phyloP scores from a whole-genome alignment of 2,888 invertebrate genomes.

The Pandemis heparana region DNA sequence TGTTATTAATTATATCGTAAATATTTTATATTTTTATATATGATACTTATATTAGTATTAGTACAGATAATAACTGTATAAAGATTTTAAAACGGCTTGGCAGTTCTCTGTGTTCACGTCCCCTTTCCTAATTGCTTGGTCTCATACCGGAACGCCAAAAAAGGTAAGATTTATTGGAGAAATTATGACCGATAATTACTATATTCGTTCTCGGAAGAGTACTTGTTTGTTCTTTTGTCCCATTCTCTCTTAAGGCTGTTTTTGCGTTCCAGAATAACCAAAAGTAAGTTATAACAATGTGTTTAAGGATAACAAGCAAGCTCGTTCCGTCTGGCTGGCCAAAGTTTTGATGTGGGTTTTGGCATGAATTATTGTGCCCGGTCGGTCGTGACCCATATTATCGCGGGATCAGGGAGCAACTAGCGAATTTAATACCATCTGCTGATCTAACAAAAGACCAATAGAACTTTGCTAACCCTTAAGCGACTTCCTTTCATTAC shows the following conservation, averaged over 20 bases:
- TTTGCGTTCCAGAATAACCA: slow-evolving; percentile 22
- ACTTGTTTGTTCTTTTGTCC: slow-evolving; percentile 29
- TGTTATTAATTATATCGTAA: too few species aligned
- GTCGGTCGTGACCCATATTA: slow-evolving; percentile 72
- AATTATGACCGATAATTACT: slow-evolving; percentile 57
- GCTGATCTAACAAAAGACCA: slow-evolving; percentile 64
- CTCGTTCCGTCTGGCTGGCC: slow-evolving; percentile 14
- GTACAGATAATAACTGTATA: too few species aligned
- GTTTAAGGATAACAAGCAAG: slow-evolving; percentile 1
- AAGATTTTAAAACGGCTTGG: not conserved
- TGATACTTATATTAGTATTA: too few species aligned
- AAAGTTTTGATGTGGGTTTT: slow-evolving; percentile 50
- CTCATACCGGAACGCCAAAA: slow-evolving; percentile 8
- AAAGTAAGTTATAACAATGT: not conserved
- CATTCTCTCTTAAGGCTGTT: slow-evolving; percentile 18
- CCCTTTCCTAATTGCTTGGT: not conserved
- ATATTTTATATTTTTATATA: too few species aligned
- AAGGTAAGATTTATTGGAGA: slow-evolving; percentile 53
- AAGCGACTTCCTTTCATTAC: slow-evolving; percentile 77
- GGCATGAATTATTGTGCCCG: slow-evolving; percentile 51
- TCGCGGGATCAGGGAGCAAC: slow-evolving; percentile 73
- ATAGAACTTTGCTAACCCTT: slow-evolving; percentile 78
- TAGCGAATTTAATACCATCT: slow-evolving; percentile 72
- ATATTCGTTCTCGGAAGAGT: slow-evolving; percentile 48
- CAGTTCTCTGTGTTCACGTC: not conserved